Base-by-base conservation (phyloP, 2,797 vertebrate species). In the Coregonus suidteri region DNA sequence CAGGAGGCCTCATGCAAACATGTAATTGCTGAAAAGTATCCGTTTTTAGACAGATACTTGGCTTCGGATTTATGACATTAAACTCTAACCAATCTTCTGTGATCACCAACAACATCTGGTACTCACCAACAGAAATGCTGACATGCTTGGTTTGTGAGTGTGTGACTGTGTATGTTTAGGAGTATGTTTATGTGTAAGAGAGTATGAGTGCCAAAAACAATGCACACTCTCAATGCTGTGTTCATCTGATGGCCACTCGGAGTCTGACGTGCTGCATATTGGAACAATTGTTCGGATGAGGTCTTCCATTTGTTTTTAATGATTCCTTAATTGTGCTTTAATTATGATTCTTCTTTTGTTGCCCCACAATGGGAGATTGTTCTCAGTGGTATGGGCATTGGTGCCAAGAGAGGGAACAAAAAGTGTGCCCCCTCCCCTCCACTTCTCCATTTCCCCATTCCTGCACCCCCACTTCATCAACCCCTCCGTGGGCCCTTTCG, bases 331-430 rank as follows among this genome's bases (percentile, higher is more conserved):
- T 92, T 90, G 82, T 77, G 84, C 84, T 89, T 92, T 83, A 87
- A 93, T 94, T 87, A 89, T 89, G 75, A 85, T 83, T 82, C 14
- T 71, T 88, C 30, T 79, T 90, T 91, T 90, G 87, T 92, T 30
- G 67, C 5, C 0, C 7, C 76, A 92, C 87, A 93, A 91, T 88
- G 83, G 74, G 56, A 1, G 85, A 88, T 88, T 93, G 91, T 92
- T 88, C 34, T 80, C 84, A 54, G 69, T 79, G 75, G 82, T 86
- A 88, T 88, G 86, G 84, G 76, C 73, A 79, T 72, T 86, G 85
- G 82, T 88, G 87, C 87, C 88, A 91, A 83, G 73, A 79, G 74
- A 54, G 6, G 52, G 41, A 75, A 84, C 76, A 84, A 87, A 88
- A 83, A 37, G 4, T 37, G 6, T 76, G 74, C n/a, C 56, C 18